These are phyloP conservation scores for Macrobrachium nipponense DNA, from an alignment of 1,140 invertebrate species.

Conservation along the genomic window DNA sequence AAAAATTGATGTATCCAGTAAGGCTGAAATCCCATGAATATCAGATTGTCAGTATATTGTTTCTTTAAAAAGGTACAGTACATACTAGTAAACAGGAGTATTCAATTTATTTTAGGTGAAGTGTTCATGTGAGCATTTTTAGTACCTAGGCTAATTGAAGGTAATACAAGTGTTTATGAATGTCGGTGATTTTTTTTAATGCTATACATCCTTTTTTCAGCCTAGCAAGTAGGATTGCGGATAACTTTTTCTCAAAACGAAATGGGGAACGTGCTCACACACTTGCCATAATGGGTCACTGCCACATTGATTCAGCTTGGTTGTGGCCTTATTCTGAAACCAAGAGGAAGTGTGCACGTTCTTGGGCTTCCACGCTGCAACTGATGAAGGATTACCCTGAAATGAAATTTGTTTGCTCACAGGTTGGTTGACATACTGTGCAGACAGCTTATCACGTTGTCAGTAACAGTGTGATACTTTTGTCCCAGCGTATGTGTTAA, in stretches of 20 bases:
- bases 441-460: too few species aligned
- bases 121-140: too few species aligned
- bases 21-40: too few species aligned
- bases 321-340: conserved; percentile 74
- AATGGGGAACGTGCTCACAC: conserved; percentile 71
- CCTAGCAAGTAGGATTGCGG: conserved; percentile 68
- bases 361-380: conserved; percentile 70
- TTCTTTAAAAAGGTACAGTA: too few species aligned
- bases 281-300: conserved; percentile 72
- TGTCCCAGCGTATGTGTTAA: background rate
- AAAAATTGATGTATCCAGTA: too few species aligned
- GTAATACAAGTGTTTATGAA: background rate
- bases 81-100: too few species aligned
- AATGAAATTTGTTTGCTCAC: conserved; percentile 72
- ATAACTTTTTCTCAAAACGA: conserved; percentile 69
- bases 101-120: background rate
- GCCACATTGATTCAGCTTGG: conserved; percentile 75
- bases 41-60: too few species aligned
- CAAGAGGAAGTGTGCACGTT: conserved; percentile 72
- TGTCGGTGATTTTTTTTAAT: background rate
- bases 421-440: conserved; percentile 66
- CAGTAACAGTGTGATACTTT: background rate
- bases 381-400: conserved; percentile 73
- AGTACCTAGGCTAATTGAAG: background rate
- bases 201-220: conserved; percentile 66